phyloP scores from a whole-genome alignment of 2,888 invertebrate genomes.

The Monoplex corrugatus region DNA sequence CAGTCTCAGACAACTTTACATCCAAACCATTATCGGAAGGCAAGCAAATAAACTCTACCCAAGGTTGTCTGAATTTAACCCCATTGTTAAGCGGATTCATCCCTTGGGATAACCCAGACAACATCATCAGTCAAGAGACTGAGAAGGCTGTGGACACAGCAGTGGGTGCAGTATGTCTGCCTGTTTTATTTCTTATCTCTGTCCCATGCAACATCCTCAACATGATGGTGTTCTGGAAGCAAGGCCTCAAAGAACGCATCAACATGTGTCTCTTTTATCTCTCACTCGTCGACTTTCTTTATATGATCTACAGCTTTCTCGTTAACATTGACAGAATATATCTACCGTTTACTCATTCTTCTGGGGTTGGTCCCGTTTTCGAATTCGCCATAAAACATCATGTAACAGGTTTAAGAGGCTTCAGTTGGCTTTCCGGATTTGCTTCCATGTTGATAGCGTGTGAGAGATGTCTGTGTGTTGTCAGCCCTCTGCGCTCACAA shows the following conservation, averaged over 20 bases:
- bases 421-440: neutral
- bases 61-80: neutral
- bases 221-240: slow-evolving; percentile 11
- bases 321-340: neutral
- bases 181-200: neutral
- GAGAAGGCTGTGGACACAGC: neutral
- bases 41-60: neutral
- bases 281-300: neutral
- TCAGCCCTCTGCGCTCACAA: slow-evolving; percentile 21
- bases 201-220: slow-evolving; percentile 11
- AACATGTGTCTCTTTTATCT: slow-evolving; percentile 9
- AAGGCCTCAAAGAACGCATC: slow-evolving; percentile 27
- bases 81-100: neutral
- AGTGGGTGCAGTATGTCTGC: neutral
- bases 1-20: neutral
- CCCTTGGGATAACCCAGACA: slow-evolving; percentile 18
- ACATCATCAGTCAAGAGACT: neutral
- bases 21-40: neutral
- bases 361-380: neutral
- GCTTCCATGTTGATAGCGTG: neutral
- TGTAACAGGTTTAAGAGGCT: neutral
- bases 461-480: slow-evolving; percentile 15
- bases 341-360: neutral
- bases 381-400: neutral
- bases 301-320: neutral